Conservation (phyloP, 2,797 vertebrate species). For the Aselliscus stoliczkanus region DNA sequence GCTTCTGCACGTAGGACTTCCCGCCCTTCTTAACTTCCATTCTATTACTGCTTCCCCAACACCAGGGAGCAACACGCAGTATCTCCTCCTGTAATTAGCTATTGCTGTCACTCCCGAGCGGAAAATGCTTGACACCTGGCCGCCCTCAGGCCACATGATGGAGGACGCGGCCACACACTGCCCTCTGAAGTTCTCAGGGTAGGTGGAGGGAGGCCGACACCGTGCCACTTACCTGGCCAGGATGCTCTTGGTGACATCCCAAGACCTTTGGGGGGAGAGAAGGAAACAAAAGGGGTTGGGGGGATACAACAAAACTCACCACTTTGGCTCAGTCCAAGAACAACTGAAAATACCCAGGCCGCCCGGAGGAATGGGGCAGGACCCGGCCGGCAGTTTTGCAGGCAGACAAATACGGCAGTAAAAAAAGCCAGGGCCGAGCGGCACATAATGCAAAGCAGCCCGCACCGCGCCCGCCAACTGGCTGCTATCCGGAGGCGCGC, state of each 20-base stretch:
- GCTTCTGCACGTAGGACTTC: background rate
- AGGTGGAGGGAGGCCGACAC: background rate
- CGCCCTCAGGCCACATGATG: background rate
- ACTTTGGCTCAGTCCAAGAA: conserved; percentile 80
- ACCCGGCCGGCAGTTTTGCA: conserved; percentile 77
- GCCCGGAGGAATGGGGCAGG: conserved; percentile 75
- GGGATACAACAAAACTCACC: conserved; percentile 77
- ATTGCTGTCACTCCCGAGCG: background rate
- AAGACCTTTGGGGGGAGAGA: background rate
- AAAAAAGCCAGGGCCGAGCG: conserved; percentile 77
- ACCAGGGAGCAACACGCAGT: background rate
- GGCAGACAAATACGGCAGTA: conserved; percentile 72
- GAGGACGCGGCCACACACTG: background rate
- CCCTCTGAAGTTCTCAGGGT: background rate
- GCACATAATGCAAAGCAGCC: conserved; percentile 76
- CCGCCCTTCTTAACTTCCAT: background rate
- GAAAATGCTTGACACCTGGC: conserved; percentile 48
- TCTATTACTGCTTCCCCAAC: background rate
- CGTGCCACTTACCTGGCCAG: conserved; percentile 12
- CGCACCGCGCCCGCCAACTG: conserved; percentile 36
- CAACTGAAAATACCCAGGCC: conserved; percentile 79
- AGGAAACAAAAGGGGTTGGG: conserved; percentile 14
- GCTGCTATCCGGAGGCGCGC: conserved; percentile 52
- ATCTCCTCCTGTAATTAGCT: background rate
- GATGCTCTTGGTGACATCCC: background rate